phyloP scores from a whole-genome alignment of 2,888 invertebrate species.

The Tipula helvola region DNA sequence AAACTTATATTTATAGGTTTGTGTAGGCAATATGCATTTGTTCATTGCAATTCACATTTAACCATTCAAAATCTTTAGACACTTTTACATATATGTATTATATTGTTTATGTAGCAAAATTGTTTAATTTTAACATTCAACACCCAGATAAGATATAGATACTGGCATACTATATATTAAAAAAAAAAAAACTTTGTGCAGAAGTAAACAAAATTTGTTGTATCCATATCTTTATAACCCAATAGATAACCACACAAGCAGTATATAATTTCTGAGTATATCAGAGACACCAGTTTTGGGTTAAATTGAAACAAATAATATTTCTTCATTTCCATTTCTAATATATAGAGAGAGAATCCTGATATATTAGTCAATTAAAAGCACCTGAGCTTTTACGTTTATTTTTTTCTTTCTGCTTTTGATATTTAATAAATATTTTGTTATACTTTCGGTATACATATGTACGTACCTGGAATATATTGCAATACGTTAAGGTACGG shows the following conservation, averaged over 20 bases:
- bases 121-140: not conserved
- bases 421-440: not conserved
- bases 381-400: not conserved
- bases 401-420: not conserved
- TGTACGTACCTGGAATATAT: not conserved
- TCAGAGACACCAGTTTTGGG: not conserved
- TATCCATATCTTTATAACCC: not conserved
- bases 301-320: not conserved
- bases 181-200: not conserved
- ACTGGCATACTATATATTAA: not conserved
- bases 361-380: constrained; percentile 4
- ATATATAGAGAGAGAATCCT: not conserved
- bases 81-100: not conserved
- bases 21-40: too few species aligned
- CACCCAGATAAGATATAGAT: not conserved
- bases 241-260: not conserved
- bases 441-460: not conserved
- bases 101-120: not conserved
- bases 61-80: not conserved
- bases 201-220: not conserved
- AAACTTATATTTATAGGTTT: not conserved
- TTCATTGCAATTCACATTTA: too few species aligned
- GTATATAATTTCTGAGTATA: not conserved
- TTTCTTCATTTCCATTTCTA: not conserved
- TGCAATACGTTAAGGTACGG: not conserved